A percentile compares a stretch with the other conserved stretches of the same genome.
phyloP scores from a whole-genome alignment of 2,888 invertebrate genomes.

The Campoletis raptor region DNA sequence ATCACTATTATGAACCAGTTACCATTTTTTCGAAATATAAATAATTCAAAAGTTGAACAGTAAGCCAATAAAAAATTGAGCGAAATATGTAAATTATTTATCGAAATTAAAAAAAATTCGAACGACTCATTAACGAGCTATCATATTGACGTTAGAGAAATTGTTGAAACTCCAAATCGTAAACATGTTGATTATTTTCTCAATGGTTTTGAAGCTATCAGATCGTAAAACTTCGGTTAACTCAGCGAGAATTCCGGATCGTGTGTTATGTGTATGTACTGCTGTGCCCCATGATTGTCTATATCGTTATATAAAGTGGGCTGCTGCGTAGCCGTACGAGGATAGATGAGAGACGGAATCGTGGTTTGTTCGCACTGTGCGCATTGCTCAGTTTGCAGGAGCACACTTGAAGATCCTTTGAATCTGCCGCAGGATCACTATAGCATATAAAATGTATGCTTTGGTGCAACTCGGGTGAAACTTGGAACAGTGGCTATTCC shows the following conservation, averaged over 20 bases:
- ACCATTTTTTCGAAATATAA: not conserved
- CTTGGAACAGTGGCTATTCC: constrained; percentile 44
- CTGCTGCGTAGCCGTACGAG: constrained; percentile 59
- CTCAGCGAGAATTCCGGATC: not conserved
- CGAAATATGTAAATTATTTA: not conserved
- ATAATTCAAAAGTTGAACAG: not conserved
- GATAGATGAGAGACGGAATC: constrained; percentile 61
- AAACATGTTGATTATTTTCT: constrained; percentile 1
- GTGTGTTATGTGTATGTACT: constrained; percentile 1
- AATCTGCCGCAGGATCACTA: constrained; percentile 58
- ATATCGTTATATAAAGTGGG: constrained; percentile 35
- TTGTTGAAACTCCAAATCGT: not conserved
- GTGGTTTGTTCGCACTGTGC: constrained; percentile 37
- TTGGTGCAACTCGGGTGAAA: constrained; percentile 37
- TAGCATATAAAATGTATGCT: constrained; percentile 29
- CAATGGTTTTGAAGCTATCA: constrained; percentile 1
- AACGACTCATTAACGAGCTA: not conserved
- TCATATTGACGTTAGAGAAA: not conserved
- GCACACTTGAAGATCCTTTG: constrained; percentile 55
- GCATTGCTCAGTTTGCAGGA: constrained; percentile 33
- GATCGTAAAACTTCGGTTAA: not conserved
- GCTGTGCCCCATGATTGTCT: constrained; percentile 2
- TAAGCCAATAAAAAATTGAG: not conserved
- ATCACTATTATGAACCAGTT: not conserved
- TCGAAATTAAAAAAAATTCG: not conserved